Percentiles rank a stretch among this genome's conserved stretches.
These are phyloP conservation scores for Burhinus bistriatus DNA, from an alignment of 2,113 vertebrate species.

Conservation along the genomic window DNA sequence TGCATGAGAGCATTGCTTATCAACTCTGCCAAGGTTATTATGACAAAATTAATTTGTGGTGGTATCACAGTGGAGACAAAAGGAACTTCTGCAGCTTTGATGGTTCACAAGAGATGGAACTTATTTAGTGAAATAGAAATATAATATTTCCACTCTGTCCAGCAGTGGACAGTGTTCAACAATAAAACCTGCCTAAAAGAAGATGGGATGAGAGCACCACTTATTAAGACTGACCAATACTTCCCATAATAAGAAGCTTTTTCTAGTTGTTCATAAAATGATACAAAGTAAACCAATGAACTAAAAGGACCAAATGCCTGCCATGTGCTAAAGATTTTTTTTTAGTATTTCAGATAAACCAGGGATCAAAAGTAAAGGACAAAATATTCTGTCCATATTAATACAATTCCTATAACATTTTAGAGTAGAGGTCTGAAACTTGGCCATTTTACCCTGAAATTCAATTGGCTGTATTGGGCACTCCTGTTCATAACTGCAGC, in stretches of 20 bases:
- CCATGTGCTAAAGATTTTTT: neutral
- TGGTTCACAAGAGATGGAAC: neutral
- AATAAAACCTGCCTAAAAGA: neutral
- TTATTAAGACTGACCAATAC: neutral
- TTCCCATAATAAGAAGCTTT: neutral
- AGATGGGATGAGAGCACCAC: rapidly evolving
- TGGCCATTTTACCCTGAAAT: neutral
- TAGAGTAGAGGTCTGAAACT: neutral
- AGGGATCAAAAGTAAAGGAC: neutral
- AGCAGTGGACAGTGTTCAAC: neutral
- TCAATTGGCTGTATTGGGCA: neutral
- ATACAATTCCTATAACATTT: neutral
- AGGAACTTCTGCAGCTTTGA: neutral
- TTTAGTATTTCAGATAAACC: neutral
- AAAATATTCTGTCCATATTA: neutral
- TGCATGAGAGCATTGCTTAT: neutral
- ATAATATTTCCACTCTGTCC: neutral
- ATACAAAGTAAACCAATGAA: neutral
- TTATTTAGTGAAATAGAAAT: neutral
- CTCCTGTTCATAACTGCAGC: neutral
- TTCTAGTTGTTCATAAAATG: neutral
- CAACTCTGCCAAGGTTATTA: neutral
- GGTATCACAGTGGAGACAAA: neutral
- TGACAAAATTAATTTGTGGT: neutral
- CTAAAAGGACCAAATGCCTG: neutral